Base-by-base conservation (phyloP, 2,888 invertebrate species). In the Cremastobaeus sp. region DNA sequence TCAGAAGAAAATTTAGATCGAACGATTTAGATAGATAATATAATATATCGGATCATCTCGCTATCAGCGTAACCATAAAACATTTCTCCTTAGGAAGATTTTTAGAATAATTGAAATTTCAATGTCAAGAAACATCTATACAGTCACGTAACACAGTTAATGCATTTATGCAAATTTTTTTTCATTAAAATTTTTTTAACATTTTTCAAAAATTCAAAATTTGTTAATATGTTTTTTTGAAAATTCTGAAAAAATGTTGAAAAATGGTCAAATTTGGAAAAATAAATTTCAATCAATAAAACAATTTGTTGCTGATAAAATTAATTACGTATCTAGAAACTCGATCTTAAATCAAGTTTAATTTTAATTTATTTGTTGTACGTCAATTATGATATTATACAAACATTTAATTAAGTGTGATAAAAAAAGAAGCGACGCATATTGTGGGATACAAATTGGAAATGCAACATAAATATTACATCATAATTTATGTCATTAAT, bases 401-500 rank as follows among this genome's bases (percentile, higher is more conserved):
- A 55, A 32, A 20, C 9, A 20, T 32, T 32, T 55, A 32, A 55
- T 32, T 20, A 43, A 14, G 14, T 8, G 55, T 43, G 41, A 55
- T 43, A 32, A 21, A 15, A 12, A 39, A 4, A 17, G 57, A 15
- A 14, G 9, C 12, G 21, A 52, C 37, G 37, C 37, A 34, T 2
- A 12, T 17, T 17, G 18, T 32, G n/a, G n/a, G n/a, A n/a, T n/a
- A n/a, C n/a, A n/a, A 5, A 25, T 25, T 5, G 4, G 60, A 60
- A 47, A 60, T 9, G 30, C 8, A 18, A 30, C 21, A 60, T 48
- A 47, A 48, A 48, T 39, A 39, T 60, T 60, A 39, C 48, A 39
- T 60, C 60, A 60, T 48, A 43, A 15, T 21, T 15, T 8, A n/a
- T 43, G 34, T 11, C 45, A 18, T 45, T 57, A 47, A 60, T 60